Conservation (phyloP, 2,888 invertebrate species). For the Conistra vaccinii region DNA sequence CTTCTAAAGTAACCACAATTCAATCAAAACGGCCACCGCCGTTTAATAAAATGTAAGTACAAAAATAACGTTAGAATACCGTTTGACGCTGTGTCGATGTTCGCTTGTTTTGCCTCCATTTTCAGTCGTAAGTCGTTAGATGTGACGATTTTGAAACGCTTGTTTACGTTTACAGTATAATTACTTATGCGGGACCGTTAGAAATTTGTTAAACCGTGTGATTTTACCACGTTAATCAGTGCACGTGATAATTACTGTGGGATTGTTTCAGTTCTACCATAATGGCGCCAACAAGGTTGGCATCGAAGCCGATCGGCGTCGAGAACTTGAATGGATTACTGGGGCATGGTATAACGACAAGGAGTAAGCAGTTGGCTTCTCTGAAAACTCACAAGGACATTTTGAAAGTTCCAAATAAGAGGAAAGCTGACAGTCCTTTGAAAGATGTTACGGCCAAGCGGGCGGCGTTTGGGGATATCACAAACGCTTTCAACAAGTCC, state of each 20-base stretch:
- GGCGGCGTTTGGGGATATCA: conserved; percentile 96
- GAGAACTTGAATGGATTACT: conserved; percentile 86
- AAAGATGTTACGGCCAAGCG: conserved; percentile 94
- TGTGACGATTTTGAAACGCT: conserved; percentile 77
- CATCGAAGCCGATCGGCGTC: conserved; percentile 87
- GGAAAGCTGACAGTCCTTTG: conserved; percentile 95
- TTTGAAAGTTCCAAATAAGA: conserved; percentile 91
- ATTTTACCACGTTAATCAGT: conserved; percentile 65
- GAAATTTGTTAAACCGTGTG: conserved; percentile 36
- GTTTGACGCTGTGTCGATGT: conserved; percentile 81
- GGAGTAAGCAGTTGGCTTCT: conserved; percentile 91
- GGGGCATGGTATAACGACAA: conserved; percentile 90
- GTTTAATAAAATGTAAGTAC: conserved; percentile 82
- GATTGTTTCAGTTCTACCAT: conserved; percentile 78
- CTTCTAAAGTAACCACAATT: conserved; percentile 73
- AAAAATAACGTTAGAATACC: conserved; percentile 69
- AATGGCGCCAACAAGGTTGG: conserved; percentile 92
- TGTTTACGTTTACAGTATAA: conserved; percentile 73
- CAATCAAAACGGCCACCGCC: conserved; percentile 81
- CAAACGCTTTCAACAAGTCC: conserved; percentile 92
- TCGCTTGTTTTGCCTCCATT: conserved; percentile 90
- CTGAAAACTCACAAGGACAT: conserved; percentile 85
- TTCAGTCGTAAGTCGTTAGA: conserved; percentile 86
- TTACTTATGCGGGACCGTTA: conserved; percentile 52
- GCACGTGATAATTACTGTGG: conserved; percentile 77